Evolutionary conservation across 1,140 invertebrate genomes (phyloP), one percentile per base, ranked within the genome.

Genomic region (Globodera rostochiensis): DNA sequence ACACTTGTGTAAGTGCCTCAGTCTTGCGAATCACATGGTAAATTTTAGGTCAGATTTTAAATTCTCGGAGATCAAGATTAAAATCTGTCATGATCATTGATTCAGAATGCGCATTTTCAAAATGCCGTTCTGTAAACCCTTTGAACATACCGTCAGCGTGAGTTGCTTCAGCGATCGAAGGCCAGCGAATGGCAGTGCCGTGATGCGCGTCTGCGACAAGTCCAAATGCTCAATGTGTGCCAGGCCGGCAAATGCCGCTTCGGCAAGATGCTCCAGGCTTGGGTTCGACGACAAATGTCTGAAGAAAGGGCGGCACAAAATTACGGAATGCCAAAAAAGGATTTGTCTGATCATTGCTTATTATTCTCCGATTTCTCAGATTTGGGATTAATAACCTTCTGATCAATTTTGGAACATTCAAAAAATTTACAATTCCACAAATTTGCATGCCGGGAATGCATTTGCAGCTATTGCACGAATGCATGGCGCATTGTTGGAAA

Each of bases 131-230:
- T 36, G 36, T 36, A 36, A 36, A 36, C 36, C 36, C 36, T 36
- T 36, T 36, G 36, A 36, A 36, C 36, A 36, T 45, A 71, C 69
- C 46, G 21, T 36, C 25, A 85, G 57, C 8, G 50, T 46, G 9
- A 85, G 71, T 11, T 70, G 60, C 71, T 87, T 74, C 13, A 85
- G n/a, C n/a, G 86, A 53, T 50, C 85, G 84, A 25, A 85, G 69
- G 25, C 86, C 84, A 21, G 57, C 71, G 9, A 82, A 70, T 8
- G 84, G 84, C 50, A 85, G 64, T 77, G 79, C 70, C n/a, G 60
- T 66, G 36, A 85, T 85, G 47, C 15, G 9, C 7, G 86, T 87
- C n/a, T 73, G 64, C 45, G 77, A 82, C n/a, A 85, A 49, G 76
- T 85, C 84, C n/a, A 85, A 66, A 53, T 87, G 49, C 21, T 78